Evolutionary conservation across 2,888 invertebrate genomes (phyloP).

Genomic region (Isotomurus palustris): DNA sequence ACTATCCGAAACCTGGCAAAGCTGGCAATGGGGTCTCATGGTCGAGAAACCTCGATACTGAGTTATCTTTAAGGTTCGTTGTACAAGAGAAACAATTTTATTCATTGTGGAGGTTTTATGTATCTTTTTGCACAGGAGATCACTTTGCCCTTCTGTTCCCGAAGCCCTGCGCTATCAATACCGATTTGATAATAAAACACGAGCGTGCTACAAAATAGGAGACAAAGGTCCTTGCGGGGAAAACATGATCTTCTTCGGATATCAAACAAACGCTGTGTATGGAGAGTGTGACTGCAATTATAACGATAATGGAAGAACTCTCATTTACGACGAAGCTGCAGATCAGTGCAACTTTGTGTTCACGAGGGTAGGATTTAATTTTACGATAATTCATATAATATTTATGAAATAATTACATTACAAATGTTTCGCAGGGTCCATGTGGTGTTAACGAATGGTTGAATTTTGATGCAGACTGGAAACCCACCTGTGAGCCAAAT

Average conservation of each 20-base stretch:
- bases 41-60: conserved; percentile 34
- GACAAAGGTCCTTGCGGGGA: conserved; percentile 34
- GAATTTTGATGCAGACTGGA: conserved; percentile 26
- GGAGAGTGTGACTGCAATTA: conserved; percentile 35
- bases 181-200: conserved; percentile 30
- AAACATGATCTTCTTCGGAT: conserved; percentile 38
- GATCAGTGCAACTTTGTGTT: conserved; percentile 31
- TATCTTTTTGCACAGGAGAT: conserved; percentile 21
- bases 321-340: conserved; percentile 18
- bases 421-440: conserved; percentile 19
- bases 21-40: conserved; percentile 31
- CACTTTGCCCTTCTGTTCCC: conserved; percentile 24
- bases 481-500: conserved; percentile 26
- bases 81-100: not conserved
- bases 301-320: conserved; percentile 28
- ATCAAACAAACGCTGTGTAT: conserved; percentile 34
- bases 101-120: not conserved
- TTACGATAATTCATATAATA: not conserved
- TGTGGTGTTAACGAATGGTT: conserved; percentile 34
- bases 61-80: conserved; percentile 16
- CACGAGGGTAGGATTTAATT: conserved; percentile 13
- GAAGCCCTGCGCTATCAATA: conserved; percentile 28
- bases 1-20: conserved; percentile 35
- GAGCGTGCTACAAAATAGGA: conserved; percentile 28
- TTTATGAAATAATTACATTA: not conserved